Evolutionary conservation across 1,140 invertebrate genomes (phyloP).

Genomic region (Frieseomelitta varia): DNA sequence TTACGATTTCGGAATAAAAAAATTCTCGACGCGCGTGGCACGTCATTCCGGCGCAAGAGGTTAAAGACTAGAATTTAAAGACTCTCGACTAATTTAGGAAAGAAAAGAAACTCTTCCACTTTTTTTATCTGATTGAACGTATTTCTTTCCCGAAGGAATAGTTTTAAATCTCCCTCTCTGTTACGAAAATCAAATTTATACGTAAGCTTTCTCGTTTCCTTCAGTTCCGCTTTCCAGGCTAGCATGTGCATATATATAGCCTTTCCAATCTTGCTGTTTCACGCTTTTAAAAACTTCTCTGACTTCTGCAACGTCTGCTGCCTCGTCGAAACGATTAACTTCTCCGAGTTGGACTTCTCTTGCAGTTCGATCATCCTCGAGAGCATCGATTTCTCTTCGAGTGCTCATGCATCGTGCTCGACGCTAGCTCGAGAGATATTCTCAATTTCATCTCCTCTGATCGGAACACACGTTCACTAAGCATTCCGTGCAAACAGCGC

Average conservation of each 20-base stretch:
- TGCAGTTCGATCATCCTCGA: background rate
- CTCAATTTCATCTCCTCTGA: constrained; percentile 11
- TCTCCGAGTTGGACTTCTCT: background rate
- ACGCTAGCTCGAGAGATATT: background rate
- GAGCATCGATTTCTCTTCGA: background rate
- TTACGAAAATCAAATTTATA: background rate
- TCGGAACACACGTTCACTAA: constrained; percentile 36
- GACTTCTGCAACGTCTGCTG: background rate
- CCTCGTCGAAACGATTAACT: background rate
- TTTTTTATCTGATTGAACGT: no score
- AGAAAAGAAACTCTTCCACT: no score
- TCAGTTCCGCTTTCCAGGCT: background rate
- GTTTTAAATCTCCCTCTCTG: background rate
- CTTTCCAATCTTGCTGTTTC: background rate
- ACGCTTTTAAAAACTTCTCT: background rate
- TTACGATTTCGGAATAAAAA: no score
- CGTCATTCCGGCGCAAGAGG: no score
- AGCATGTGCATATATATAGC: background rate
- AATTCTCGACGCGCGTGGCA: no score
- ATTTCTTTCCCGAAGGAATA: background rate
- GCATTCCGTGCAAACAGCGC: constrained; percentile 18
- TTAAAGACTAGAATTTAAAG: no score
- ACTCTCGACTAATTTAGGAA: no score
- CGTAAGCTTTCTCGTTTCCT: background rate
- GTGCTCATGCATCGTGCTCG: background rate